Base-by-base conservation (phyloP, 2,797 vertebrate genomes). In the Emys orbicularis region DNA sequence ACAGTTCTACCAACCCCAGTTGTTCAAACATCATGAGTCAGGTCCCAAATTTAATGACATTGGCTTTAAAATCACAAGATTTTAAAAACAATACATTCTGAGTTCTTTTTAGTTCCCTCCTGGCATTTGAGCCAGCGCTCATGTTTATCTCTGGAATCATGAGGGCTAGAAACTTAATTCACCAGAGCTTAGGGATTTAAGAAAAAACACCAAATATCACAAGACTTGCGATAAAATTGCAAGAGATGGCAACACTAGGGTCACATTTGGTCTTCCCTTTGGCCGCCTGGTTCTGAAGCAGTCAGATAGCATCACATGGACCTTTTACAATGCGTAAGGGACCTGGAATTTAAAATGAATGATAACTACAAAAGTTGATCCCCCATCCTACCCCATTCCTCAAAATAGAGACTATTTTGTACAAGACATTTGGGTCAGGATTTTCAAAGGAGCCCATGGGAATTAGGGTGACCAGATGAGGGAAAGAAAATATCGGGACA, bases 191-290 rank as follows among this genome's bases (percentile, higher is more conserved):
- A 54, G 21, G 54, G 54, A 25, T 54, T 54, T 54, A 54, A 54
- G 54, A 54, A 54, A 54, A 54, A 54, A 54, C 54, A 54, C 23
- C 54, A 54, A 54, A 23, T 54, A 54, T 54, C 54, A 54, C 9
- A 82, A 90, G 80, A 82, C 50, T 88, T 77, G 29, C 84, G 84
- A 57, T 3, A 34, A 1, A 12, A 87, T 88, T 57, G 86, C 91
- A 96, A 86, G 91, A 94, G 84, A 91, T 89, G 91, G 94, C 96
- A 95, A 94, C 87, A 95, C 88, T 95, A 96, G 82, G 88, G 94
- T 92, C 54, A 96, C 85, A 92, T 65, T 79, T 86, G 89, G 84
- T 88, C 21, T 93, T 94, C 86, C 93, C 94, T 93, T 93, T 92
- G 94, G 90, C 96, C 89, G 96, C 96, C 95, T 97, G 96, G 94